phyloP scores from a whole-genome alignment of 2,888 invertebrate species.

The Plutella xylostella region DNA sequence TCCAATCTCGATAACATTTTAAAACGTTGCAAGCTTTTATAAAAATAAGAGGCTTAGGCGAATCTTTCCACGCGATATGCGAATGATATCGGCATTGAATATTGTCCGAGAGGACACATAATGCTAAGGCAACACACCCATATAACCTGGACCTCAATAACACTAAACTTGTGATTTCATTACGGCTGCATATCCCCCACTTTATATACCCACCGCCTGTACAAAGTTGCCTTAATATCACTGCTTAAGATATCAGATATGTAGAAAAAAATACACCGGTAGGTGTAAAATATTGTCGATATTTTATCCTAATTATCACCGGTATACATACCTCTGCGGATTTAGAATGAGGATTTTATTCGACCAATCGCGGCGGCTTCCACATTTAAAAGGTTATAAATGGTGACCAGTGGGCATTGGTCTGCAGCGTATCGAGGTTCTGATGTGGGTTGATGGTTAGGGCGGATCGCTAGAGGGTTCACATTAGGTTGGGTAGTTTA shows the following conservation, averaged over 20 bases:
- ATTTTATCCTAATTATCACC: constrained; percentile 43
- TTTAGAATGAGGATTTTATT: constrained; percentile 26
- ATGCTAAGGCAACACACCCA: constrained; percentile 28
- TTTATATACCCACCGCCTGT: constrained; percentile 25
- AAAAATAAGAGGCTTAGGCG: constrained; percentile 8
- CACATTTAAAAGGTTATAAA: constrained; percentile 33
- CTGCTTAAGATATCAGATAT: constrained; percentile 40
- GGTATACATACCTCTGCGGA: constrained; percentile 22
- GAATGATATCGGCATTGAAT: constrained; percentile 21
- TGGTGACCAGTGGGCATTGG: constrained; percentile 30
- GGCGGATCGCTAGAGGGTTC: constrained; percentile 26
- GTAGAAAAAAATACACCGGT: constrained; percentile 31
- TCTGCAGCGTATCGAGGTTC: constrained; percentile 22
- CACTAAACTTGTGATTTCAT: constrained; percentile 54
- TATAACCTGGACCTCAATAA: constrained; percentile 32
- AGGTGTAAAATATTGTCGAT: constrained; percentile 40
- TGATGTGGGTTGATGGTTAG: constrained; percentile 14
- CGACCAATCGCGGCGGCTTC: constrained; percentile 38
- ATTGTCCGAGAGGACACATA: constrained; percentile 21
- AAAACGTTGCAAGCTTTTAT: no score
- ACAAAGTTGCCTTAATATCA: constrained; percentile 47
- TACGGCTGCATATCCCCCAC: constrained; percentile 32
- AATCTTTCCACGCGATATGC: constrained; percentile 9
- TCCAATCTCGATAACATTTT: no score
- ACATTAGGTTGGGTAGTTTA: constrained; percentile 30